Evolutionary conservation across 2,113 vertebrate genomes (phyloP).

Genomic region (Electrona antarctica): DNA sequence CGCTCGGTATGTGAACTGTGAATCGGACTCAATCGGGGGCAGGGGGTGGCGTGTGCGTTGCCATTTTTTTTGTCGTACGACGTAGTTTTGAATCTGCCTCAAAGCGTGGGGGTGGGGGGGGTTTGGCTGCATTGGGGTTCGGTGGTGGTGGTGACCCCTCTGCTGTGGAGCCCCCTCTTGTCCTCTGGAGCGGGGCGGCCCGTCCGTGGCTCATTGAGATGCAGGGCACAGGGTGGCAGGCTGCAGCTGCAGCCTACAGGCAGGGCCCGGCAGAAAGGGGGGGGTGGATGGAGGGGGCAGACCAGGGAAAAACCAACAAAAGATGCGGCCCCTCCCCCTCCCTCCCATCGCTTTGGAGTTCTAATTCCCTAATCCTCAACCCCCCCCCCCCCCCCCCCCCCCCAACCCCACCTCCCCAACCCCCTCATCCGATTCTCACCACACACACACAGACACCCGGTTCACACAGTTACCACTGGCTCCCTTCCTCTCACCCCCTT

Average conservation of each 20-base stretch:
- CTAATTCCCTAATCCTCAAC: slow-evolving; percentile 82
- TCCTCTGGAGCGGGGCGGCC: slow-evolving; percentile 64
- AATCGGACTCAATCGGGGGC: slow-evolving; percentile 7
- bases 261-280: slow-evolving; percentile 73
- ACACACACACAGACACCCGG: slow-evolving; percentile 41
- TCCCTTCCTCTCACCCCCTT: slow-evolving; percentile 66
- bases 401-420: slow-evolving; percentile 17
- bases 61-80: not conserved
- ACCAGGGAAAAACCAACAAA: slow-evolving; percentile 81
- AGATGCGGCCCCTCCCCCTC: slow-evolving; percentile 60
- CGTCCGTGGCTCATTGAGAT: slow-evolving; percentile 81
- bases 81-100: slow-evolving; percentile 30
- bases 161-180: slow-evolving; percentile 73
- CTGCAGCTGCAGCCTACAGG: slow-evolving; percentile 86
- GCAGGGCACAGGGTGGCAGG: slow-evolving; percentile 78
- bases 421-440: not conserved
- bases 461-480: slow-evolving; percentile 71
- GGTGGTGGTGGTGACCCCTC: slow-evolving; percentile 72
- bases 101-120: slow-evolving; percentile 4
- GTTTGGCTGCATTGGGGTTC: slow-evolving; percentile 46
- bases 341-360: slow-evolving; percentile 71
- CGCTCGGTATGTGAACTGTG: not conserved
- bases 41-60: slow-evolving; percentile 4
- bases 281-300: slow-evolving; percentile 64
- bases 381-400: slow-evolving; percentile 63